Conservation (phyloP, 2,797 vertebrate genomes). For the Percopsis omiscomaycus region DNA sequence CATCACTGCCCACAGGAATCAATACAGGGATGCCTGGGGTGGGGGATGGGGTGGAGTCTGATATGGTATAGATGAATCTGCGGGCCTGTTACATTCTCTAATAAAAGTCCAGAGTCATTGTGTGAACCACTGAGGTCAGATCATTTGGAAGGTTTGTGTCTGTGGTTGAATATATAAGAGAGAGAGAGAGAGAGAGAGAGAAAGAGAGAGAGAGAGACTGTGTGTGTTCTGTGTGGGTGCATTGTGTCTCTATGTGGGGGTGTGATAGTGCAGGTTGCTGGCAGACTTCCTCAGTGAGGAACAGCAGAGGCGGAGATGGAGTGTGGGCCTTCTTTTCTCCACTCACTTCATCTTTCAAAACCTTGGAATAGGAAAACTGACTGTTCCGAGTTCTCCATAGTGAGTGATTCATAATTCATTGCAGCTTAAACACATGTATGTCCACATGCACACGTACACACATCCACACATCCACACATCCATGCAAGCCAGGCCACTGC, state of each 20-base stretch:
- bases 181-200: slow-evolving; percentile 8
- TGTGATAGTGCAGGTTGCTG: slow-evolving; percentile 68
- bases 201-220: slow-evolving; percentile 33
- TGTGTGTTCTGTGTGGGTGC: slow-evolving; percentile 54
- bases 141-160: slow-evolving; percentile 58
- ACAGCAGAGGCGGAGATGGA: slow-evolving; percentile 16
- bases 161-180: slow-evolving; percentile 11
- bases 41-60: not conserved
- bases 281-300: slow-evolving; percentile 44
- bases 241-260: slow-evolving; percentile 62
- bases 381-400: slow-evolving; percentile 1
- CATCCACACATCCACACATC: slow-evolving; percentile 8
- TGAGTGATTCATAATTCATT: slow-evolving; percentile 4
- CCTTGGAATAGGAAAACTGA: not conserved
- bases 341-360: slow-evolving; percentile 12
- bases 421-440: not conserved
- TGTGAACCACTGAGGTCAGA: slow-evolving; percentile 64
- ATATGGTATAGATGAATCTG: slow-evolving; percentile 22
- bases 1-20: slow-evolving; percentile 30
- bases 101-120: slow-evolving; percentile 46
- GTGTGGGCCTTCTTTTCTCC: slow-evolving; percentile 12
- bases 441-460: slow-evolving; percentile 4
- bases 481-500: not conserved
- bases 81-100: slow-evolving; percentile 11
- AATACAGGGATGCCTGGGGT: slow-evolving; percentile 14